Conservation (phyloP, 92 coral and sea anemone species). For the Parazoanthus atlanticus region DNA sequence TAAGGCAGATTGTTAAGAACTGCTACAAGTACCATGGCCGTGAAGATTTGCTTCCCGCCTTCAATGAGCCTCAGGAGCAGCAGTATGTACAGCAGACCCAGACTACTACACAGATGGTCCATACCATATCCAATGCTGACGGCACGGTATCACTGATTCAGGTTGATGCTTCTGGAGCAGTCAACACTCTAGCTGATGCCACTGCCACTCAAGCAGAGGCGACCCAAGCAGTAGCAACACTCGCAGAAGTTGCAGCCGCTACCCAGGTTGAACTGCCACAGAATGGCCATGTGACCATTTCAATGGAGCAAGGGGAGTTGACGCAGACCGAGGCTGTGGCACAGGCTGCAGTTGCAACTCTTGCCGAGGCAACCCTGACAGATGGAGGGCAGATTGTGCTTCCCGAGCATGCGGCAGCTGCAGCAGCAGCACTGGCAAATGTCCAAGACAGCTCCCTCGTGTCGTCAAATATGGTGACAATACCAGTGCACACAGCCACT, state of each 20-base stretch:
- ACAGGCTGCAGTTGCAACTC: conserved; percentile 99
- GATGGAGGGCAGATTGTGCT: conserved; percentile 99
- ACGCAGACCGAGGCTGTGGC: conserved; percentile 97
- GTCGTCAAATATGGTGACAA: conserved; percentile 90
- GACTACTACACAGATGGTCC: conserved; percentile 92
- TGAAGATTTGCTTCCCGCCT: conserved; percentile 94
- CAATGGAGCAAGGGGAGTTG: conserved; percentile 82
- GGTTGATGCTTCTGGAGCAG: conserved; percentile 99
- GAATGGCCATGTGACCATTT: conserved; percentile 69
- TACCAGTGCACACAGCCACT: conserved; percentile 96
- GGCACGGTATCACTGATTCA: conserved; percentile 97
- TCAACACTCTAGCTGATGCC: conserved; percentile 93
- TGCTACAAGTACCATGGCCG: conserved; percentile 98
- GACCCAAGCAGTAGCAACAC: conserved; percentile 98
- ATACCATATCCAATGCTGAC: conserved; percentile 97
- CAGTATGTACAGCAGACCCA: conserved; percentile 80
- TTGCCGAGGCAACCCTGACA: conserved; percentile 97
- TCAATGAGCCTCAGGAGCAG: conserved; percentile 65
- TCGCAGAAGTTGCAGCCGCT: conserved; percentile 98
- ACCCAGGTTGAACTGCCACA: conserved; percentile 90
- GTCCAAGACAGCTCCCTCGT: conserved; percentile 81
- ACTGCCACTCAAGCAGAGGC: conserved; percentile 95
- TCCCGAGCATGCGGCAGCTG: conserved; percentile 98
- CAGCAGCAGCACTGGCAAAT: conserved; percentile 83
- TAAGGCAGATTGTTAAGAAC: conserved; percentile 96